Conservation (phyloP, 2,797 vertebrate genomes). For the Cygnus olor region DNA sequence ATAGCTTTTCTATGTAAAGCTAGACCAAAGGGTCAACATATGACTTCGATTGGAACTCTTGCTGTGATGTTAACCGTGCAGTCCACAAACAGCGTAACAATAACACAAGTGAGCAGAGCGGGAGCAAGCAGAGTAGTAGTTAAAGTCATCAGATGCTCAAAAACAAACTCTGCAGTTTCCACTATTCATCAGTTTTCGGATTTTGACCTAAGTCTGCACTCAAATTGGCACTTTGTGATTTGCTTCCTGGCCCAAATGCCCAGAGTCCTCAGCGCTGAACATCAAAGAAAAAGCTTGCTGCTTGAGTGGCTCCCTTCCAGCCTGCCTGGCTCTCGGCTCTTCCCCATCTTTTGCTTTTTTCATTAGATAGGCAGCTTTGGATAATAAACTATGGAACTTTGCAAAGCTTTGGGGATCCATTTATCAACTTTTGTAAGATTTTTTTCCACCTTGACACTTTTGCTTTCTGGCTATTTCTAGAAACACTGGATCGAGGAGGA, state of each 20-base stretch:
- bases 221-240: not conserved
- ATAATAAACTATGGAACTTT: not conserved
- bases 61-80: constrained; percentile 19
- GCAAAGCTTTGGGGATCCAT: not conserved
- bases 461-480: not conserved
- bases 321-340: not conserved
- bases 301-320: not conserved
- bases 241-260: not conserved
- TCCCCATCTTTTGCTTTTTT: not conserved
- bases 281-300: not conserved
- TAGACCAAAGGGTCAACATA: constrained; percentile 27
- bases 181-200: not conserved
- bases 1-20: not conserved
- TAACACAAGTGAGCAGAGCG: not conserved
- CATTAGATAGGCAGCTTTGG: not conserved
- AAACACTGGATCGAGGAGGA: not conserved
- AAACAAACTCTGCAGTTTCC: constrained; percentile 2
- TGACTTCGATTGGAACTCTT: constrained; percentile 28
- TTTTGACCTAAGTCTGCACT: not conserved
- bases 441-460: not conserved
- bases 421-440: not conserved
- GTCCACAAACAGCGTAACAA: constrained; percentile 5
- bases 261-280: not conserved
- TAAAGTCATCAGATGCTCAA: constrained; percentile 17
- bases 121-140: not conserved